Conservation (phyloP, 2,797 vertebrate species). For the Chelon labrosus region DNA sequence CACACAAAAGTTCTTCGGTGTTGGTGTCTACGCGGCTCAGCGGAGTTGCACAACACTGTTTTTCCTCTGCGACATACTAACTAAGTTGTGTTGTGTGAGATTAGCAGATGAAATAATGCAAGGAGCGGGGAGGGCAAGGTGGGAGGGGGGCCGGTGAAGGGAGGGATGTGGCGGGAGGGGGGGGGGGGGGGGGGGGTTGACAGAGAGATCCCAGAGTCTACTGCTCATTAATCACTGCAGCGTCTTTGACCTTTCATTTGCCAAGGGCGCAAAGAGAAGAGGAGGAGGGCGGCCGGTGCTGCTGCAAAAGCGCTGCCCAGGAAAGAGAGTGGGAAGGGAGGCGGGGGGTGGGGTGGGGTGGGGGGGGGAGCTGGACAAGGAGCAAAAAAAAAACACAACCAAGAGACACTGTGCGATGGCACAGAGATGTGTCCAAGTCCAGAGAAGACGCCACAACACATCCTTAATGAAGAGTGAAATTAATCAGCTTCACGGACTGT, state of each 20-base stretch:
- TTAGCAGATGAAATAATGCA: conserved; percentile 88
- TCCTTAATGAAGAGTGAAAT: conserved; percentile 88
- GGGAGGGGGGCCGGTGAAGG: conserved; percentile 34
- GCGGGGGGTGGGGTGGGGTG: conserved; percentile 30
- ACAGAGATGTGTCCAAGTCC: conserved; percentile 72
- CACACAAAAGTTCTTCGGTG: conserved; percentile 49
- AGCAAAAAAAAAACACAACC: conserved; percentile 43
- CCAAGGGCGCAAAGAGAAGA: conserved; percentile 86
- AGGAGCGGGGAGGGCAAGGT: conserved; percentile 63
- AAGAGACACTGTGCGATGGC: conserved; percentile 27
- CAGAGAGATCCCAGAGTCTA: conserved; percentile 87
- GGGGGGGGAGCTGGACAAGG: conserved; percentile 33
- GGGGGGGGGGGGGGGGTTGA: conserved; percentile 78
- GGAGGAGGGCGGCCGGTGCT: conserved; percentile 69
- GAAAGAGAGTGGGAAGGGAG: conserved; percentile 54
- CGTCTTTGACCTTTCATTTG: conserved; percentile 91
- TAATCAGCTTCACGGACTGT: conserved; percentile 86
- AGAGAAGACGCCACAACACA: conserved; percentile 83
- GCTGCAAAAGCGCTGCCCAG: conserved; percentile 55
- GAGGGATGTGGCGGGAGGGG: conserved; percentile 51
- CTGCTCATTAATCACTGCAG: conserved; percentile 90
- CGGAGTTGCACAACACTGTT: conserved; percentile 52
- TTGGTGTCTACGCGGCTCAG: conserved; percentile 26
- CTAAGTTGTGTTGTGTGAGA: conserved; percentile 81
- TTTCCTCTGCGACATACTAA: conserved; percentile 69